Base-by-base conservation (phyloP, 2,113 vertebrate species). In the Asarcornis scutulata region DNA sequence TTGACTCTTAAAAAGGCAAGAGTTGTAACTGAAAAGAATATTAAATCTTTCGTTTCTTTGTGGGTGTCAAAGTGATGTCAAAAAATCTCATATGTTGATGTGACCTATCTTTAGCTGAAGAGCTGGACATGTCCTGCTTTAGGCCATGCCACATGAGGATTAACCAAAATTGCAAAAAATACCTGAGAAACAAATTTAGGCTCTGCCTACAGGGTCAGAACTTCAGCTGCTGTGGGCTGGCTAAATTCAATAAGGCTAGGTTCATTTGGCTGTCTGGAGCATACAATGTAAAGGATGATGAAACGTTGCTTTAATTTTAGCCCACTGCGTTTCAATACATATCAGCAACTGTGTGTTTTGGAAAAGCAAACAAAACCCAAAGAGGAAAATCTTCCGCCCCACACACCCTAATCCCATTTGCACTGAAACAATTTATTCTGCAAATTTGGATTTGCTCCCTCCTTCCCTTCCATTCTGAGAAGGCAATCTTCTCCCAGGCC, bases 251-350 rank as follows among this genome's bases (percentile, higher is more conserved):
- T 18, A 25, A 59, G 25, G 66, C 74, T 0, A 42, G 34, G 25
- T 27, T 7, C 1, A 59, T 16, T 42, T 22, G 74, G 21, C 8
- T 64, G 9, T 56, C 67, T 22, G 40, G 32, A 86, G 13, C 26
- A 12, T 29, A 38, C 13, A 58, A 0, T 4, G 8, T 9, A 52
- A 64, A 68, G 78, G 17, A 60, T 17, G 13, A n/a, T n/a, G 31
- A 86, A 67, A 53, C 40, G 18, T 46, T 86, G 17, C 17, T 94
- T 82, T 76, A 56, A 87, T 46, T 91, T 91, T 60, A 88, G 21
- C 68, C 6, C 29, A 48, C 26, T 42, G 62, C 16, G 8, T 86
- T 93, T 81, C 66, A 73, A 21, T 7, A 59, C 18, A 36, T 59
- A 83, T 89, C 40, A 83, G 12, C 2, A 72, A 15, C 63, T 52